Base-by-base conservation (phyloP, 2,888 invertebrate genomes). In the Bembecia ichneumoniformis region DNA sequence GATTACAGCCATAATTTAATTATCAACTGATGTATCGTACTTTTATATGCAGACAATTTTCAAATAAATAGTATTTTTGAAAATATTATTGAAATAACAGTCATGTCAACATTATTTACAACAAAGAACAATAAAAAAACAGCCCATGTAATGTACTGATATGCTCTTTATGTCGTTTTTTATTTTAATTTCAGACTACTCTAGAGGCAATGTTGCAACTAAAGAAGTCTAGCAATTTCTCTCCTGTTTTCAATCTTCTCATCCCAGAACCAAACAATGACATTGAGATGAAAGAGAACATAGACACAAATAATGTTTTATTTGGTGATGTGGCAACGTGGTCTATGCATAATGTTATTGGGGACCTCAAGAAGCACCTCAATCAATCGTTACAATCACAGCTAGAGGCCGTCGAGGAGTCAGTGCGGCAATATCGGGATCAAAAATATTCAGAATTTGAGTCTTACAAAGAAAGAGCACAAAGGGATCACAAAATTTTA, bases 391-490 rank as follows among this genome's bases (percentile, higher is more conserved):
- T 95, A 49, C 90, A 92, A 66, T 88, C 89, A 46, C 92, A 95
- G 77, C 89, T 93, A 48, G 87, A 89, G 46, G 89, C 90, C 2
- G 90, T 93, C 46, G 94, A 95, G 65, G 93, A 93, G 61, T 89
- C 92, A 58, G 92, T 96, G 53, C 90, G 92, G 64, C 90, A 90
- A 53, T 95, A 90, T 77, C 91, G 92, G 55, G 92, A 92, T 63
- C 91, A 92, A 66, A 92, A 94, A 68, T 93, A 93, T 86, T 90
- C 91, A 53, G 88, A 91, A 58, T 88, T 94, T 61, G 94, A 95
- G 68, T 90, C 90, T 56, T 91, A 91, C 73, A 90, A 90, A 65
- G 93, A 93, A 72, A 90, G 89, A 67, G 92, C 92, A 55, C 92
- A 92, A 64, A 90, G 89, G 63, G 94, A 95, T 75, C 91, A 91